Evolutionary conservation across 2,888 invertebrate genomes (phyloP), one percentile per base, ranked within the genome.

Genomic region (Hirtodrosophila cameraria): DNA sequence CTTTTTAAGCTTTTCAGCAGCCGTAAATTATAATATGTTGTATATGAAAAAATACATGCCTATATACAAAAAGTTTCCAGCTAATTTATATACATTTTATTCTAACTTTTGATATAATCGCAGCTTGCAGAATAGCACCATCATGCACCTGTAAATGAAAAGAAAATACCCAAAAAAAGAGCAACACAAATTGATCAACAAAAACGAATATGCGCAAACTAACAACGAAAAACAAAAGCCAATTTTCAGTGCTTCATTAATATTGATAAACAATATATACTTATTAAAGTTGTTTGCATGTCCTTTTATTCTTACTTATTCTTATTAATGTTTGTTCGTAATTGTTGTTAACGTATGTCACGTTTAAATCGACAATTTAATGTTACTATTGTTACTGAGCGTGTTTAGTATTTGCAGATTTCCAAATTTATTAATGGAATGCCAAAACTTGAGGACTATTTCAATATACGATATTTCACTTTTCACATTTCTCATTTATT

Each of bases 41-140:
- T 27, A 28, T 33, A 31, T 11, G 12, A n/a, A 60, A 8, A 55
- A 28, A 23, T 46, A 13, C 13, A 35, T 45, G 25, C 50, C 23
- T 27, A 31, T 35, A 16, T 55, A 25, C 11, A 23, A 48, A 18
- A 13, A 9, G 38, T 42, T 16, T n/a, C 36, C 13, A 70, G 59
- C 62, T 80, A 78, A 87, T 66, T 41, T 67, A 62, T 65, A 62
- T 70, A 8, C 58, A 57, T 74, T 59, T 59, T 59, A 60, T 67
- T 68, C 50, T 50, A 66, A 52, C 52, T 74, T 75, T 77, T 63
- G 66, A 69, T 79, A 77, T 70, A 69, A 75, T 77, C 82, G 71
- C 89, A 91, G 91, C 89, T 90, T 90, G 85, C 90, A 91, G 89
- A 91, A 90, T 88, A 91, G 90, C 89, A 91, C 91, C 86, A 89